Evolutionary conservation across 2,888 invertebrate genomes (phyloP).

Genomic region (Ichneumon xanthorius): DNA sequence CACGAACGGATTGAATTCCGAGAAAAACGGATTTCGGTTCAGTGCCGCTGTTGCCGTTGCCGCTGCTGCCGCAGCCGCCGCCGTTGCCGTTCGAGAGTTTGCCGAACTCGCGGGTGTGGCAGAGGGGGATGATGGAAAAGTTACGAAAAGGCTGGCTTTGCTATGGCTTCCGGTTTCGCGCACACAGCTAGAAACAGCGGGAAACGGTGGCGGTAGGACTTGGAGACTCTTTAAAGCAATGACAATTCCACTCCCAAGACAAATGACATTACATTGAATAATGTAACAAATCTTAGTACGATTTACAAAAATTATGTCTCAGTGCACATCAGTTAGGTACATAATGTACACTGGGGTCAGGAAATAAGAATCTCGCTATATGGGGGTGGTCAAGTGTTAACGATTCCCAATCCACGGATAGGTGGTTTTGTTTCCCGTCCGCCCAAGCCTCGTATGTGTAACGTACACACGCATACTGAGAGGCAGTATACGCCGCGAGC

Average conservation of each 20-base stretch:
- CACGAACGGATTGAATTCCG: slow-evolving; percentile 58
- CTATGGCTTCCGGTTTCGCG: slow-evolving; percentile 8
- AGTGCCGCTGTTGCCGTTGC: neutral
- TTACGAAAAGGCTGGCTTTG: slow-evolving; percentile 37
- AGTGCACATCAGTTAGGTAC: neutral
- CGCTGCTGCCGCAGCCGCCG: neutral
- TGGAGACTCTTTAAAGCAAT: neutral
- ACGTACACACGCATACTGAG: slow-evolving; percentile 12
- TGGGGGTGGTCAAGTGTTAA: slow-evolving; percentile 47
- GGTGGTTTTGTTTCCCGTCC: slow-evolving; percentile 50
- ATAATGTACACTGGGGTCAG: neutral
- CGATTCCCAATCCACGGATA: slow-evolving; percentile 61
- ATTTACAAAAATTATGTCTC: neutral
- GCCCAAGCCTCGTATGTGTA: slow-evolving; percentile 1
- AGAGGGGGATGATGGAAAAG: slow-evolving; percentile 56
- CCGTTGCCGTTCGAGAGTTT: slow-evolving; percentile 51
- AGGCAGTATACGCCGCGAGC: neutral
- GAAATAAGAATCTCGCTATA: slow-evolving; percentile 20
- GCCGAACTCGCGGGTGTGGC: slow-evolving; percentile 30
- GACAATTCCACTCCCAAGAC: too few relatives aligned
- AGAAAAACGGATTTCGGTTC: slow-evolving; percentile 59
- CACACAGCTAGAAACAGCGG: neutral
- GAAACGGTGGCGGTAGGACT: neutral
- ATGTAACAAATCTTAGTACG: neutral
- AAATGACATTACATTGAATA: neutral